These are phyloP conservation scores for Xanthia icteritia DNA, from an alignment of 2,888 invertebrate genomes.

Conservation along the genomic window DNA sequence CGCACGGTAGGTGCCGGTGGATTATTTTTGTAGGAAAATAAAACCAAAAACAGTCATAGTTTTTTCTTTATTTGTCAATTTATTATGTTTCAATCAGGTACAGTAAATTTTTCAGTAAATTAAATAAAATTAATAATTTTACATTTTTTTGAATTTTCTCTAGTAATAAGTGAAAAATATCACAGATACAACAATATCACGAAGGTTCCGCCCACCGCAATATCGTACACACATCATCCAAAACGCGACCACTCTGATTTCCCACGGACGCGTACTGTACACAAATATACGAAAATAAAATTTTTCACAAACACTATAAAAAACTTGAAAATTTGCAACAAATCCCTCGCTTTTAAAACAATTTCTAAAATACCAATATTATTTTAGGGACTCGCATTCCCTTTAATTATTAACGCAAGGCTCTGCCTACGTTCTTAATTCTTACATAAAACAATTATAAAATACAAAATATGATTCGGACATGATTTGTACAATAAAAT, in stretches of 20 bases:
- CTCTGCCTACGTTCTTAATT: slow-evolving; percentile 48
- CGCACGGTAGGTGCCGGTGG: not conserved
- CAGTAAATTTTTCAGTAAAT: slow-evolving; percentile 85
- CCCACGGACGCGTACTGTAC: slow-evolving; percentile 81
- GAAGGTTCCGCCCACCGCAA: slow-evolving; percentile 71
- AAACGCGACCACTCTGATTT: slow-evolving; percentile 84
- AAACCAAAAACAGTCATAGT: slow-evolving; percentile 63
- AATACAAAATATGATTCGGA: slow-evolving; percentile 76
- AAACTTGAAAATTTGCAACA: slow-evolving; percentile 84
- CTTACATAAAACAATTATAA: slow-evolving; percentile 74
- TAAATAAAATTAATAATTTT: slow-evolving; percentile 79
- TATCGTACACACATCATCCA: slow-evolving; percentile 80
- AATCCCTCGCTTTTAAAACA: slow-evolving; percentile 79
- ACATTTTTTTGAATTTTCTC: slow-evolving; percentile 83
- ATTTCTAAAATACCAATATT: slow-evolving; percentile 75
- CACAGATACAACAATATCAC: slow-evolving; percentile 81
- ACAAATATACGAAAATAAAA: slow-evolving; percentile 86
- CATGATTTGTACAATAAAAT: slow-evolving; percentile 82
- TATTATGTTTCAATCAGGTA: slow-evolving; percentile 81
- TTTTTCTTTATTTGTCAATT: slow-evolving; percentile 88
- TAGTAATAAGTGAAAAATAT: slow-evolving; percentile 78
- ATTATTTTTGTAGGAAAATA: slow-evolving; percentile 57
- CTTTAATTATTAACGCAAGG: slow-evolving; percentile 39
- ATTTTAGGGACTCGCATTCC: slow-evolving; percentile 51
- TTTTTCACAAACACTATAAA: slow-evolving; percentile 81